Conservation (phyloP, 2,113 vertebrate genomes). For the Mormyrus lacerda region DNA sequence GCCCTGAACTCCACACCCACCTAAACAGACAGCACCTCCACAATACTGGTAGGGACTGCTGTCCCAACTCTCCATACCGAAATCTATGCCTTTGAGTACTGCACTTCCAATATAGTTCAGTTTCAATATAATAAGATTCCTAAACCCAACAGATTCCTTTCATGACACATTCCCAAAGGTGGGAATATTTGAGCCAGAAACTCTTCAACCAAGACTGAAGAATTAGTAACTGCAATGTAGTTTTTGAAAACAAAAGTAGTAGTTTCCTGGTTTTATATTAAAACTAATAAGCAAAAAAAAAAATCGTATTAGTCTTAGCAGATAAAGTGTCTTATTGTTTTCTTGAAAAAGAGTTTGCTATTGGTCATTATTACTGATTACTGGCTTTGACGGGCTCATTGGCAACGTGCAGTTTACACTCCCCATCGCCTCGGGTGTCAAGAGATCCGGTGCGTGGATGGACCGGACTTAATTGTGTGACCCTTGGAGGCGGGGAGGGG, state of each 20-base stretch:
- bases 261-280: neutral
- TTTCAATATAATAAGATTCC: neutral
- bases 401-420: neutral
- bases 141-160: neutral
- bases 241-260: neutral
- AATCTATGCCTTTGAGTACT: neutral
- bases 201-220: neutral
- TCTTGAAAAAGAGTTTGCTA: neutral
- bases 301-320: neutral
- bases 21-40: neutral
- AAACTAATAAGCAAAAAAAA: neutral
- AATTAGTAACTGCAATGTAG: neutral
- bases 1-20: neutral
- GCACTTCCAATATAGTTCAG: neutral
- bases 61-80: neutral
- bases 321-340: neutral
- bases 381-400: neutral
- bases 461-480: constrained; percentile 25
- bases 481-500: neutral
- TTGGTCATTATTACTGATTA: neutral
- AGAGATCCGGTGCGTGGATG: constrained; percentile 19
- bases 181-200: neutral
- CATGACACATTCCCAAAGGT: neutral
- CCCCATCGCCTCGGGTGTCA: neutral
- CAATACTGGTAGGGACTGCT: neutral